A percentile compares a stretch with the other conserved stretches of the same genome.
Evolutionary conservation across 2,113 vertebrate genomes (phyloP).

Genomic region (Hoplias malabaricus): DNA sequence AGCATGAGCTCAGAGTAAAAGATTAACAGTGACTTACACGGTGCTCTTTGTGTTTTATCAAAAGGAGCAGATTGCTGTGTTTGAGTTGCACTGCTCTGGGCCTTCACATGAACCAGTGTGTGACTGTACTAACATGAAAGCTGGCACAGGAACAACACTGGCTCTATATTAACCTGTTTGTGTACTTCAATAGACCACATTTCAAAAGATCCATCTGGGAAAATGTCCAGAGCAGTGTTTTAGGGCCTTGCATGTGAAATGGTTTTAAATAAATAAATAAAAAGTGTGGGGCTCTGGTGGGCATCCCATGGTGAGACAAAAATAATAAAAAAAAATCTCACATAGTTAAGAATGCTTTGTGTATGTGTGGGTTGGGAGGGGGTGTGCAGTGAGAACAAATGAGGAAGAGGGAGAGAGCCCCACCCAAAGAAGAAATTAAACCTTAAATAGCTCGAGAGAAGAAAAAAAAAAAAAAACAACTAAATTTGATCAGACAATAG

Average conservation of each 20-base stretch:
- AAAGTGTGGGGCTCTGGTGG: neutral
- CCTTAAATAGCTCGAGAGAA: neutral
- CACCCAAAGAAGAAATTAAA: neutral
- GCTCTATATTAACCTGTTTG: constrained; percentile 34
- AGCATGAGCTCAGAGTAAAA: constrained; percentile 8
- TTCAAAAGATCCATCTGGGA: constrained; percentile 28
- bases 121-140: constrained; percentile 15
- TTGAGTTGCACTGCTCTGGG: constrained; percentile 24
- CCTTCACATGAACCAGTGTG: constrained; percentile 9
- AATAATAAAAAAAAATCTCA: constrained; percentile 17
- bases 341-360: constrained; percentile 23
- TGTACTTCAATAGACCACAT: constrained; percentile 2
- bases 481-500: no score
- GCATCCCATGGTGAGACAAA: neutral
- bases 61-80: constrained; percentile 33
- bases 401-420: neutral
- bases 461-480: no score
- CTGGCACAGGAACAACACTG: constrained; percentile 25
- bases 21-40: constrained; percentile 40
- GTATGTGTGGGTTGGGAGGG: neutral
- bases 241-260: constrained; percentile 24
- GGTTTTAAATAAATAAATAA: no score
- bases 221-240: constrained; percentile 18
- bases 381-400: neutral
- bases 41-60: constrained; percentile 38